These are phyloP conservation scores for Euwallacea fornicatus DNA, from an alignment of 1,140 invertebrate genomes.

Conservation along the genomic window DNA sequence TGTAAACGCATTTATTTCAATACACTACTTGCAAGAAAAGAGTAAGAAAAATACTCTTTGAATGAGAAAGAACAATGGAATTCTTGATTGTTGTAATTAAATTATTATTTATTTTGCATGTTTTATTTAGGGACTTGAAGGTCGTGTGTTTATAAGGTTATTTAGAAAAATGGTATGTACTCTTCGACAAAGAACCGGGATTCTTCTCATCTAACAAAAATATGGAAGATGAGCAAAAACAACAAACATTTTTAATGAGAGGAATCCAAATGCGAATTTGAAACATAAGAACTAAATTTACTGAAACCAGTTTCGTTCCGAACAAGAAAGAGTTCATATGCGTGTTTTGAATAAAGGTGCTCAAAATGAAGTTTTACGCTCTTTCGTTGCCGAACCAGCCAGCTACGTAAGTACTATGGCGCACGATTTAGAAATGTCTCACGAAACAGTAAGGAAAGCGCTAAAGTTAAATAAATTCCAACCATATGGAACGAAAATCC, in stretches of 20 bases:
- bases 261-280: background rate
- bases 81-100: background rate
- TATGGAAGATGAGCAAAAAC: background rate
- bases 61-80: background rate
- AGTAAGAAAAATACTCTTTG: background rate
- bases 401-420: too few species aligned
- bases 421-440: too few species aligned
- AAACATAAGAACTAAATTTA: background rate
- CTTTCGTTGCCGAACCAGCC: too few species aligned
- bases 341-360: too few species aligned
- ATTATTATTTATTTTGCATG: background rate
- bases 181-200: background rate
- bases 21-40: background rate
- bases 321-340: background rate
- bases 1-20: background rate
- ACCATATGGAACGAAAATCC: too few species aligned
- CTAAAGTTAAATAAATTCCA: too few species aligned
- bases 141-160: background rate
- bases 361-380: too few species aligned
- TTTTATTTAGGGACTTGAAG: background rate
- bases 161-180: background rate
- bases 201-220: background rate
- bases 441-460: too few species aligned
- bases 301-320: background rate
- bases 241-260: background rate